Evolutionary conservation across 2,888 invertebrate genomes (phyloP).

Genomic region (Stegophylla sp.): DNA sequence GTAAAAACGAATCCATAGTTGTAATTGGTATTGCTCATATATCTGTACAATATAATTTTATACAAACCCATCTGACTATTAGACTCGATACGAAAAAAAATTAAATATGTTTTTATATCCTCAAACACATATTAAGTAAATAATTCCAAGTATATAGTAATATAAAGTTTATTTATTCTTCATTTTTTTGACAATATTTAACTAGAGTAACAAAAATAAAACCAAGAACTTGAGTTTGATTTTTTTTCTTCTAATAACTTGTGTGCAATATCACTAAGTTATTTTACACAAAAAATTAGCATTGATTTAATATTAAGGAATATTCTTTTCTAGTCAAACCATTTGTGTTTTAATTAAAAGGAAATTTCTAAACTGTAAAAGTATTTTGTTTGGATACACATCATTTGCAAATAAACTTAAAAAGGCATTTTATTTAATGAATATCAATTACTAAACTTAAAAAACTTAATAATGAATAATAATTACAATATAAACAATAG

Average conservation of each 20-base stretch:
- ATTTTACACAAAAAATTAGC: too few species aligned
- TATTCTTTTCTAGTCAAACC: neutral
- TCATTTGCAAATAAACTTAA: slow-evolving; percentile 6
- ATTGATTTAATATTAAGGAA: too few species aligned
- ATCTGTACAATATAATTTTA: neutral
- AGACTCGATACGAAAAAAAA: neutral
- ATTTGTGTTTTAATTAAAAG: neutral
- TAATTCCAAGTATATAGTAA: neutral
- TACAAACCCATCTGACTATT: neutral
- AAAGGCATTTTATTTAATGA: slow-evolving; percentile 27
- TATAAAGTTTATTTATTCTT: neutral
- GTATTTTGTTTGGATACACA: neutral
- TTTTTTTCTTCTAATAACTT: too few species aligned
- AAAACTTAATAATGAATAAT: slow-evolving; percentile 9
- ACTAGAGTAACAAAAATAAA: neutral
- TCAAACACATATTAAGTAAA: neutral
- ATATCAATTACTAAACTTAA: slow-evolving; percentile 12
- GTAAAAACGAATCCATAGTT: neutral
- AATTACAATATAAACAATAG: slow-evolving; percentile 37
- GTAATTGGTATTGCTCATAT: neutral
- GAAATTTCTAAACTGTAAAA: neutral
- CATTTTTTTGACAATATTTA: neutral
- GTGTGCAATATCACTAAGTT: too few species aligned
- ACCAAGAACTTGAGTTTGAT: too few species aligned
- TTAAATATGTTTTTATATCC: neutral